Conservation (phyloP, 2,113 vertebrate genomes). For the Cyanoliseus patagonus region DNA sequence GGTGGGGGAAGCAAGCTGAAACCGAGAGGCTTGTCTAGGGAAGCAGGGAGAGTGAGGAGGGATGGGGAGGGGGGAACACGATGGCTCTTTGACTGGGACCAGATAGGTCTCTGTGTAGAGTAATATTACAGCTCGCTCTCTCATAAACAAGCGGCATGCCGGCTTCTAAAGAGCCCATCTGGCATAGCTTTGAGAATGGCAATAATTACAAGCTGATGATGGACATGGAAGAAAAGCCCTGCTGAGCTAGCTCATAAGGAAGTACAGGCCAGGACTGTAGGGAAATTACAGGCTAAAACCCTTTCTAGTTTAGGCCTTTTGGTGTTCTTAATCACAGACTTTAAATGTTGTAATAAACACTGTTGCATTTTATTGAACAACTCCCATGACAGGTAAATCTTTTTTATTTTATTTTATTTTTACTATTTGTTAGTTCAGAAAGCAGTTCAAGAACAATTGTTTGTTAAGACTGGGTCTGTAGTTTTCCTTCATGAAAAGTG, state of each 20-base stretch:
- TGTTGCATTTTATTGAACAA: conserved; percentile 81
- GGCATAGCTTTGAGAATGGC: conserved; percentile 84
- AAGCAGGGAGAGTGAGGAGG: conserved; percentile 11
- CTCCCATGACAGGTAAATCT: conserved; percentile 76
- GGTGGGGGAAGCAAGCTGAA: not conserved
- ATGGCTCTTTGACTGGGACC: conserved; percentile 73
- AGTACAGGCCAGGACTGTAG: conserved; percentile 79
- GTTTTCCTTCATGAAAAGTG: conserved; percentile 48
- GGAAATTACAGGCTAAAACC: conserved; percentile 85
- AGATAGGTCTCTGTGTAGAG: conserved; percentile 78
- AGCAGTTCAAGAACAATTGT: not conserved
- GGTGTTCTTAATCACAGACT: conserved; percentile 86
- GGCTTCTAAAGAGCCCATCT: conserved; percentile 84
- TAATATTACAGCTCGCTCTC: conserved; percentile 77
- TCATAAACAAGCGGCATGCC: conserved; percentile 80
- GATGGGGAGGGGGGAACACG: not conserved
- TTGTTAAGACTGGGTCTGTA: conserved; percentile 20
- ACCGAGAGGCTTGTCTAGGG: not conserved
- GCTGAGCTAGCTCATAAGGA: conserved; percentile 82
- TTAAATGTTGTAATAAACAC: conserved; percentile 85
- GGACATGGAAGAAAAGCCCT: conserved; percentile 80
- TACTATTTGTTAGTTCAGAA: conserved; percentile 62
- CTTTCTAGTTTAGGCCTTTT: conserved; percentile 83
- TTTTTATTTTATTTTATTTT: conserved; percentile 77
- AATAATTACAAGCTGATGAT: conserved; percentile 89